phyloP scores from a whole-genome alignment of 2,888 invertebrate genomes.

The Bellardia pandia region DNA sequence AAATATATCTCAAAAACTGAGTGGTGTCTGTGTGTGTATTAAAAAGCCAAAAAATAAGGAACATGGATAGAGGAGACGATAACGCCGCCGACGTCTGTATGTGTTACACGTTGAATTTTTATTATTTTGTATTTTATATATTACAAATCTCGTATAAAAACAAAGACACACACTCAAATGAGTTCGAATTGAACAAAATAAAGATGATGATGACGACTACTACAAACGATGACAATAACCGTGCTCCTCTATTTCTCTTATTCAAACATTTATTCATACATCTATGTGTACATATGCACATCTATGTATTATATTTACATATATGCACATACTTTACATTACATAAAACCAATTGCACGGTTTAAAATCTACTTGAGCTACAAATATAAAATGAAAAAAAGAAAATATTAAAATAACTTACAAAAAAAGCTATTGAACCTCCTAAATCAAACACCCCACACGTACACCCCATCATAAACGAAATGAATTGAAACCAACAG shows the following conservation, averaged over 20 bases:
- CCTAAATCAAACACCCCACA: slow-evolving; percentile 61
- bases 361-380: slow-evolving; percentile 65
- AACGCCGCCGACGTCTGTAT: slow-evolving; percentile 42
- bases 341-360: slow-evolving; percentile 67
- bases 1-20: slow-evolving; percentile 48
- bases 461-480: slow-evolving; percentile 21
- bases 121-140: slow-evolving; percentile 56
- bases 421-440: slow-evolving; percentile 69
- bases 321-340: slow-evolving; percentile 57
- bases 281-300: neutral
- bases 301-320: slow-evolving; percentile 8
- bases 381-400: slow-evolving; percentile 31
- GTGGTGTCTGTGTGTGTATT: neutral
- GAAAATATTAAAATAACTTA: slow-evolving; percentile 56
- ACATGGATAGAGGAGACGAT: slow-evolving; percentile 18
- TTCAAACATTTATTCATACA: slow-evolving; percentile 1
- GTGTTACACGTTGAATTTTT: slow-evolving; percentile 67
- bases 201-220: slow-evolving; percentile 41
- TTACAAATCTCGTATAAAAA: slow-evolving; percentile 50
- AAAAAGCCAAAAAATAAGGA: slow-evolving; percentile 28
- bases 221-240: slow-evolving; percentile 53
- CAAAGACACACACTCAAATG: slow-evolving; percentile 57
- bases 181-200: slow-evolving; percentile 58
- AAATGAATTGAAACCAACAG: slow-evolving; percentile 62
- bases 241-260: slow-evolving; percentile 51